Percentiles rank a stretch among this genome's conserved stretches.
phyloP scores from a whole-genome alignment of 2,888 invertebrate genomes.

The Gasteruption jaculator region DNA sequence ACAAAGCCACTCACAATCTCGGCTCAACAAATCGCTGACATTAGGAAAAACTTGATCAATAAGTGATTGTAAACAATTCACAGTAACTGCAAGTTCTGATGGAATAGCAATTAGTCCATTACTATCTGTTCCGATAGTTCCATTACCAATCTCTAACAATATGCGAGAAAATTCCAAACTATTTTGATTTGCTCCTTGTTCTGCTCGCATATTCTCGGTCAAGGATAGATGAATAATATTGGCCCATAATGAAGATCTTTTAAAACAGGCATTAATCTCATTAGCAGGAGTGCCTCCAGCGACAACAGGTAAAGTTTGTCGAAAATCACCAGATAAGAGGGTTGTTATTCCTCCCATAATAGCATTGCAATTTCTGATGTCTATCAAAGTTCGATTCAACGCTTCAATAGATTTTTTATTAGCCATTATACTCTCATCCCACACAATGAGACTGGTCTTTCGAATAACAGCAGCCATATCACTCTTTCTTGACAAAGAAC shows the following conservation, averaged over 20 bases:
- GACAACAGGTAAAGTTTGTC: slow-evolving; percentile 34
- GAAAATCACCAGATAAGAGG: slow-evolving; percentile 33
- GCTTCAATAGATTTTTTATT: slow-evolving; percentile 41
- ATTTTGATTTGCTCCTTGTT: slow-evolving; percentile 12
- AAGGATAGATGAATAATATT: slow-evolving; percentile 20
- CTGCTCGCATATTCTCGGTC: slow-evolving; percentile 19
- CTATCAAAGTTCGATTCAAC: slow-evolving; percentile 32
- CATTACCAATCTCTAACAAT: slow-evolving; percentile 25
- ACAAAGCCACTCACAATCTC: slow-evolving; percentile 32
- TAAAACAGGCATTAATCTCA: slow-evolving; percentile 31
- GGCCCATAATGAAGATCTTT: slow-evolving; percentile 23
- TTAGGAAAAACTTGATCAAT: slow-evolving; percentile 37
- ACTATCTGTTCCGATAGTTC: slow-evolving; percentile 11
- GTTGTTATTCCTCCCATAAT: slow-evolving; percentile 27
- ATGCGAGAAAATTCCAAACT: slow-evolving; percentile 15
- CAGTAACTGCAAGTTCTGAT: slow-evolving; percentile 35
- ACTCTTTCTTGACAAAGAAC: slow-evolving; percentile 34
- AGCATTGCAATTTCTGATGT: slow-evolving; percentile 21
- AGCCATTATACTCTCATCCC: slow-evolving; percentile 49
- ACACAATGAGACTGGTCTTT: slow-evolving; percentile 38
- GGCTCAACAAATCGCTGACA: slow-evolving; percentile 32
- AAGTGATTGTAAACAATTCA: slow-evolving; percentile 32
- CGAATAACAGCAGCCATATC: slow-evolving; percentile 33
- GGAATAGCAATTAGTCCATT: slow-evolving; percentile 36
- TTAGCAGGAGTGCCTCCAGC: slow-evolving; percentile 28